These are phyloP conservation scores for Callionymus lyra DNA, from an alignment of 2,113 vertebrate genomes.

Conservation along the genomic window DNA sequence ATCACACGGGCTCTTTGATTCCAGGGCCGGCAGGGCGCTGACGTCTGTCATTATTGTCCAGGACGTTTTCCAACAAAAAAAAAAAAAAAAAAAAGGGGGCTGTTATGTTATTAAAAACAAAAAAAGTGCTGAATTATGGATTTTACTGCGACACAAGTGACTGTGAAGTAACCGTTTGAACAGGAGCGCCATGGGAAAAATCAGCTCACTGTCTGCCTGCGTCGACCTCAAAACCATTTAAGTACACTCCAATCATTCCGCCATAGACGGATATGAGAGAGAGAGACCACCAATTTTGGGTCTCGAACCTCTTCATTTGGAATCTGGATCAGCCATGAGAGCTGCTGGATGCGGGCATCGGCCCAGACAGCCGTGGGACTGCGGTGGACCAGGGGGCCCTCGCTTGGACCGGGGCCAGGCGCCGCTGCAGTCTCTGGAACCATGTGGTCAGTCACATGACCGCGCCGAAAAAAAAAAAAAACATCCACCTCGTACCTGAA, in stretches of 20 bases:
- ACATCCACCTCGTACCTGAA: no score
- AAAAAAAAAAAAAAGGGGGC: no score
- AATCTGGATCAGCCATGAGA: slow-evolving; percentile 34
- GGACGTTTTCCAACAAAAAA: slow-evolving; percentile 12
- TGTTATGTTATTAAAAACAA: background rate
- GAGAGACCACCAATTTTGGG: slow-evolving; percentile 56
- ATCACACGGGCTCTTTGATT: slow-evolving; percentile 27
- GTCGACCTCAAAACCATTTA: slow-evolving; percentile 38
- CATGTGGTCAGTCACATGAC: slow-evolving; percentile 46
- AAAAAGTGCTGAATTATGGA: background rate
- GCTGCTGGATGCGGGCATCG: slow-evolving; percentile 38
- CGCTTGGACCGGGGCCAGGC: slow-evolving; percentile 50
- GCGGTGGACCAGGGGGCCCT: slow-evolving; percentile 57
- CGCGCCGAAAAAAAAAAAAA: no score
- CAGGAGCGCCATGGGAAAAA: slow-evolving; percentile 24
- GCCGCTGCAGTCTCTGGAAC: slow-evolving; percentile 44
- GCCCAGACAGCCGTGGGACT: slow-evolving; percentile 60
- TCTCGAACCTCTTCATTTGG: slow-evolving; percentile 58
- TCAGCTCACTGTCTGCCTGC: slow-evolving; percentile 22
- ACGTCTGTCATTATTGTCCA: slow-evolving; percentile 7
- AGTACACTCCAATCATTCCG: slow-evolving; percentile 40
- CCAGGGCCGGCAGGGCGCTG: slow-evolving; percentile 18
- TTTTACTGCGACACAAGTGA: slow-evolving; percentile 5
- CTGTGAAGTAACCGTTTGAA: no score
- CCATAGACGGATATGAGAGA: slow-evolving; percentile 34